Conservation (phyloP, 2,888 invertebrate genomes). For the Coecobrya sp. region DNA sequence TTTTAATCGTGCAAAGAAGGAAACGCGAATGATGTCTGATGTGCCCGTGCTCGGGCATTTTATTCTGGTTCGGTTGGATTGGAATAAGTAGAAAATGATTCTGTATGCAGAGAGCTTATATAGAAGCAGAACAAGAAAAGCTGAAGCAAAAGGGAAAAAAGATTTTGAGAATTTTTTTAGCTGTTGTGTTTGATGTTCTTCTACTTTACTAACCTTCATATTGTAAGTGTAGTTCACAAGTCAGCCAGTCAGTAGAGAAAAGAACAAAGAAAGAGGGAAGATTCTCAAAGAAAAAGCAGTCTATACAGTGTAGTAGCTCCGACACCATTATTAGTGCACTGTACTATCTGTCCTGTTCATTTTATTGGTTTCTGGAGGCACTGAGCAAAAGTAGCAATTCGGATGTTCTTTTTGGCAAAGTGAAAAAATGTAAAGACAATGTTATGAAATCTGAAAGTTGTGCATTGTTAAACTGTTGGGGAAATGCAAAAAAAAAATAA, state of each 20-base stretch:
- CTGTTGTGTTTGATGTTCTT: constrained; percentile 30
- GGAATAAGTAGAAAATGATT: constrained; percentile 49
- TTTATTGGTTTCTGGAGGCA: constrained; percentile 39
- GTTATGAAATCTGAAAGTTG: background rate
- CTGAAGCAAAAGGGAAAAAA: background rate
- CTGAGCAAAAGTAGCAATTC: background rate
- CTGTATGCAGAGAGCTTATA: background rate
- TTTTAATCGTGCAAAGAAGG: constrained; percentile 73
- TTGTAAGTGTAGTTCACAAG: constrained; percentile 28
- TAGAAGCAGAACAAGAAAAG: background rate
- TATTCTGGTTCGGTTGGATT: constrained; percentile 64
- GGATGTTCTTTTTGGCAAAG: background rate
- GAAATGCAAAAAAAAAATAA: background rate
- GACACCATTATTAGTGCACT: background rate
- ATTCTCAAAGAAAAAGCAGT: background rate
- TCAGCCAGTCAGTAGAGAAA: background rate
- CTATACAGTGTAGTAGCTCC: background rate
- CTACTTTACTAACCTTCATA: constrained; percentile 14
- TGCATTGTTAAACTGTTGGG: background rate
- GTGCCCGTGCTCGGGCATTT: constrained; percentile 68
- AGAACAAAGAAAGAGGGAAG: constrained; percentile 14
- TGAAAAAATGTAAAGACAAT: background rate
- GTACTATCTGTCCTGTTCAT: background rate
- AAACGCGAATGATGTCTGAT: constrained; percentile 79
- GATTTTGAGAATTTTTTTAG: background rate